Evolutionary conservation across 1,140 invertebrate genomes (phyloP).

Genomic region (Andrena cerasifolii): DNA sequence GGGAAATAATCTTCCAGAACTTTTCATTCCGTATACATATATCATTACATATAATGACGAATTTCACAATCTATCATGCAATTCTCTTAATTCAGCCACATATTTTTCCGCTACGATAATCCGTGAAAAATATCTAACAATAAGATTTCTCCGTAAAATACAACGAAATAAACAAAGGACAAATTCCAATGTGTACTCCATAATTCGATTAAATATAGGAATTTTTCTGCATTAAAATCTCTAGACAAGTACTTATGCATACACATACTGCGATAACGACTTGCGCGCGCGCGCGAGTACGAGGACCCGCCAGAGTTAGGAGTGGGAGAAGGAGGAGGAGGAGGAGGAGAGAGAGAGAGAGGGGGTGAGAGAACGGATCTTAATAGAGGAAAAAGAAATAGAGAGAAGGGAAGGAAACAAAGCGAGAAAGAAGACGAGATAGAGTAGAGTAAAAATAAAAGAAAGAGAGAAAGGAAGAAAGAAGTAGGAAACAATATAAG

Average conservation of each 20-base stretch:
- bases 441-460: constrained; percentile 24
- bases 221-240: constrained; percentile 41
- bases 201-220: not conserved
- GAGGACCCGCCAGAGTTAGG: not conserved
- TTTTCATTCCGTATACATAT: constrained; percentile 21
- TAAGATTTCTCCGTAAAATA: not conserved
- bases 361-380: constrained; percentile 15
- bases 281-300: too few species aligned
- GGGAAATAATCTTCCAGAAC: constrained; percentile 72
- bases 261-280: too few species aligned
- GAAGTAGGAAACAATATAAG: constrained; percentile 36
- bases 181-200: not conserved
- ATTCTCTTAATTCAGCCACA: not conserved
- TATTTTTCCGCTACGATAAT: not conserved
- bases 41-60: constrained; percentile 28
- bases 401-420: constrained; percentile 3
- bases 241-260: too few species aligned
- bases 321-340: not conserved
- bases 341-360: constrained; percentile 8
- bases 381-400: constrained; percentile 29
- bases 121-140: not conserved
- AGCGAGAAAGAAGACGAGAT: constrained; percentile 18
- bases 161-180: not conserved
- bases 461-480: constrained; percentile 32
- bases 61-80: too few species aligned